A percentile compares a stretch with the other conserved stretches of the same genome.
These are phyloP conservation scores for Coracias cyanogaster DNA, from an alignment of 2,797 vertebrate species.

Conservation along the genomic window DNA sequence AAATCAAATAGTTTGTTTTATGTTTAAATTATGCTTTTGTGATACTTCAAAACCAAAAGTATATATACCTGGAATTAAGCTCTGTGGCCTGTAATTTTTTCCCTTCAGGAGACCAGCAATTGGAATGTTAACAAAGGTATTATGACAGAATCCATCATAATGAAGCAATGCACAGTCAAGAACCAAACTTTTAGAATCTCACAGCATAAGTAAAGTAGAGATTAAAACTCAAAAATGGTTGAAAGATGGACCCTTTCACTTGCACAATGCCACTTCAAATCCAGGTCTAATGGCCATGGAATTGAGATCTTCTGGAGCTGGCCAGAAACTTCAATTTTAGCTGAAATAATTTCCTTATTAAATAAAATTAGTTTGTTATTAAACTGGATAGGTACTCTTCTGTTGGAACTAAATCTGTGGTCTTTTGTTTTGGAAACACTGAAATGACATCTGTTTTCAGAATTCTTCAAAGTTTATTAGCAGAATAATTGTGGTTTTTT, in stretches of 20 bases:
- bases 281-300: not conserved
- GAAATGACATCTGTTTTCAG: not conserved
- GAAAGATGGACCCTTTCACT: not conserved
- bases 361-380: not conserved
- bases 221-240: not conserved
- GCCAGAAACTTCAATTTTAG: not conserved
- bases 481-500: not conserved
- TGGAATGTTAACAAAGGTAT: not conserved
- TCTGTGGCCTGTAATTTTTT: not conserved
- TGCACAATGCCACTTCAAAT: not conserved
- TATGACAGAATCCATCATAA: not conserved
- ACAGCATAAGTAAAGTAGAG: not conserved
- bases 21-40: not conserved
- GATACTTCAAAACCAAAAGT: not conserved
- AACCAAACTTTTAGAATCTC: not conserved
- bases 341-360: not conserved
- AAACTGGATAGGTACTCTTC: not conserved
- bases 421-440: not conserved
- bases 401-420: not conserved
- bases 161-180: not conserved
- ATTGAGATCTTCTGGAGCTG: not conserved
- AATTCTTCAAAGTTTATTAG: not conserved
- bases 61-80: not conserved
- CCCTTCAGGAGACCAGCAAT: not conserved
- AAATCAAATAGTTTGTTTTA: not conserved